Evolutionary conservation across 1,140 invertebrate species (phyloP), one percentile per base, ranked within the genome.

Genomic region (Drosophila persimilis): DNA sequence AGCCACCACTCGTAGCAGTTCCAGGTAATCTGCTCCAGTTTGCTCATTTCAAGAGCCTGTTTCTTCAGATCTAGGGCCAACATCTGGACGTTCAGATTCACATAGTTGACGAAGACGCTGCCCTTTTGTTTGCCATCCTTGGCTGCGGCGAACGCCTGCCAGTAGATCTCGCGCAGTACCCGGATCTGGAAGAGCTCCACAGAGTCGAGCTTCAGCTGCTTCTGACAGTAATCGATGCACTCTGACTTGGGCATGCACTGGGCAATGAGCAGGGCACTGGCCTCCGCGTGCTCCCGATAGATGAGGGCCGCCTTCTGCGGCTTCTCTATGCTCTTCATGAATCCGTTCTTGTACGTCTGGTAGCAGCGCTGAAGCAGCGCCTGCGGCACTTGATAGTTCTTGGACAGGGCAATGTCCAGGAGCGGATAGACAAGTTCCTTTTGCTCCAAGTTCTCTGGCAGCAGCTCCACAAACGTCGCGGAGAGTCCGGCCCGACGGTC

Each of bases 291-390:
- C 62, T 92, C 92, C 26, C 92, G 79, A 59, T 94, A 94, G 48
- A 94, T 92, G 71, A 94, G 92, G 0, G 93, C 93, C 0, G 93
- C 93, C 92, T 94, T 95, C 56, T 94, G 93, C 1, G 94, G 94
- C 77, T 94, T 94, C 76, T 94, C 93, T 15, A 94, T 90, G 53
- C 93, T 91, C 89, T 94, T 94, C 53, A 91, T 83, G 35, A 94
- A 92, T 67, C 93, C 93, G 15, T 92, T 90, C 83, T 94, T 94
- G 58, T 94, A 93, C 66, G 93, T 92, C 39, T 92, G 90, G 83
- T 93, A 94, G 70, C 94, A 91, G 26, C 73, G 91, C 45, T 90
- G 71, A 11, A 94, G 72, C 39, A 93, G 73, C 7, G 91, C 76
- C 47, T 91, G 90, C 1, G 92, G 78, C 17, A 86, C 29, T 31